Evolutionary conservation across 2,888 invertebrate species (phyloP), one percentile per base, ranked within the genome.

Genomic region (Agrochola lychnidis): DNA sequence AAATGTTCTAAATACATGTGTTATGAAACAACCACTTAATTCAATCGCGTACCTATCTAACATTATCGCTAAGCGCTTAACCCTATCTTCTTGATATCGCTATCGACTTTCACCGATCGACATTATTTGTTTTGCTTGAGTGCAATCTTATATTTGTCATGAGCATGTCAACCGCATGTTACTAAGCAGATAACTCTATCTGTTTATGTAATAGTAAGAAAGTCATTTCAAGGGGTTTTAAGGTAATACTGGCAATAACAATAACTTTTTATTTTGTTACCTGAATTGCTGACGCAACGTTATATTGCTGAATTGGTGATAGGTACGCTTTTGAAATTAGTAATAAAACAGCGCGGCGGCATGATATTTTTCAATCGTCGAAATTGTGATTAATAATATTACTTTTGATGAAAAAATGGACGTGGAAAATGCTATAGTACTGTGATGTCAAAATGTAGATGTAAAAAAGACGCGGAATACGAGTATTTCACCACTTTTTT

Each of bases 101-200:
- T 84, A 84, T 87, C 85, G 22, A 84, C 85, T 85, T 85, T 85
- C 85, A 85, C 85, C 76, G 45, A 84, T 85, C 71, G 70, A 61
- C 83, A 59, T 70, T 77, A 69, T 85, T 85, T 87, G 75, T 84
- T 85, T 51, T 80, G 81, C 42, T 72, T 36, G 63, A 82, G 63
- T 78, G 72, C 74, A 78, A 83, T 84, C 83, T 86, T 85, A 57
- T 63, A 73, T 78, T 61, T 74, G 61, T 85, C 67, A 70, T 19
- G 57, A 53, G 10, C 73, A 72, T 82, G 72, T 67, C 82, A 62
- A 0, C 2, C 51, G 51, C 36, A 45, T 82, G 83, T 83, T 86
- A 63, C 86, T 40, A 83, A 14, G 71, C 25, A 57, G 86, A 86
- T 82, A 72, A 70, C 16, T 62, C 5, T 71, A 73, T 82, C 59